Base-by-base conservation (phyloP, 2,888 invertebrate species). In the Belgica antarctica region DNA sequence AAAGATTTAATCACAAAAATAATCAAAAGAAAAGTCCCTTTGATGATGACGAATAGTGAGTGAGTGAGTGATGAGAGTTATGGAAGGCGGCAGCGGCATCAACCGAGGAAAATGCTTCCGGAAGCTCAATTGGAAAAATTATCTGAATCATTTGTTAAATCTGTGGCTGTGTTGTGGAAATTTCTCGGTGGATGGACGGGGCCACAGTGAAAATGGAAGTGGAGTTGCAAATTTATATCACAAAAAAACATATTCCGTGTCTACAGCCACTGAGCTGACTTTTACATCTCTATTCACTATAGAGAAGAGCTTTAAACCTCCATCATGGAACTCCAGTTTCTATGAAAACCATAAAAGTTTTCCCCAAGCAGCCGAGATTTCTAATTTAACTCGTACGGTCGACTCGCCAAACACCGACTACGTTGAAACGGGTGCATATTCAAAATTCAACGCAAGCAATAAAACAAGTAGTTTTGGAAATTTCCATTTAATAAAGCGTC, bases 51-150 rank as follows among this genome's bases (percentile, higher is more conserved):
- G 52, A 52, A 52, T 22, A 52, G 24, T 15, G 46, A 46, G 46
- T 15, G 46, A 46, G 46, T 22, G 52, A 22, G 15, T 41, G 41
- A n/a, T 41, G 41, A 41, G 41, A 41, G 15, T 3, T 41, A 41
- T 41, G 41, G 41, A 41, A 15, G 15, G 15, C 41, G 15, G 7
- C 41, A 41, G 15, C 41, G 15, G 15, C 17, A 5, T 5, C 15
- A 52, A 19, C 7, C 22, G 7, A 52, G 17, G 41, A 10, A 52
- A 52, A 52, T 4, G 52, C 52, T 52, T 52, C 12, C 15, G 17
- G 27, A 66, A 28, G n/a, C 17, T 66, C 19, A 66, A n/a, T 27
- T 66, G 65, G 65, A 66, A 36, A 66, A 63, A 41, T 41, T 63
- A 41, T 63, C 63, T 41, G 15, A 17, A 36, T 36, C 41, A 63